Evolutionary conservation across 2,888 invertebrate species (phyloP).

Genomic region (Holacanthella duospinosa): DNA sequence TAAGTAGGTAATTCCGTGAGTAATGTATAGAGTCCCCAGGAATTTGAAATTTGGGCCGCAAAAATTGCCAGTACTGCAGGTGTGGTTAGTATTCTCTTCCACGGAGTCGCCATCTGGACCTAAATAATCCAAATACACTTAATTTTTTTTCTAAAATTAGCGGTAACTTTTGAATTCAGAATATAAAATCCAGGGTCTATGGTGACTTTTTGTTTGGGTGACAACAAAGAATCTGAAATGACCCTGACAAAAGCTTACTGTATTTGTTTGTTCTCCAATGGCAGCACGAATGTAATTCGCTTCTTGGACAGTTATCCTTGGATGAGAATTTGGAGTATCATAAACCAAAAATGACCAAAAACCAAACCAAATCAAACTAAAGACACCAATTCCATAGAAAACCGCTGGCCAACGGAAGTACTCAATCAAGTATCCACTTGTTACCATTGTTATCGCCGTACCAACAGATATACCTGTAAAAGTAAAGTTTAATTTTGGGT

Average conservation of each 20-base stretch:
- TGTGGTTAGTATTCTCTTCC: conserved; percentile 6
- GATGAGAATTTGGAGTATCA: conserved; percentile 62
- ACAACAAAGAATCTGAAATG: not conserved
- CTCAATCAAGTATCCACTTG: conserved; percentile 73
- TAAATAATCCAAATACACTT: not conserved
- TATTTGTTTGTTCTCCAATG: conserved; percentile 20
- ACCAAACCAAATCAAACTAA: conserved; percentile 70
- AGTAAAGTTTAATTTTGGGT: too few species aligned
- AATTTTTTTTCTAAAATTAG: not conserved
- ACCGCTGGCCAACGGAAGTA: conserved; percentile 77
- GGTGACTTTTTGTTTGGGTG: too few species aligned
- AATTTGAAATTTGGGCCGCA: not conserved
- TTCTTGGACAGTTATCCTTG: conserved; percentile 62
- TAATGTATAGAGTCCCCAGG: conserved; percentile 6
- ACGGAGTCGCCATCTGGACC: conserved; percentile 1
- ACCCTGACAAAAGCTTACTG: too few species aligned
- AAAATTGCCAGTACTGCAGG: conserved; percentile 1
- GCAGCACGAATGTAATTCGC: conserved; percentile 48
- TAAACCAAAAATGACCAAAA: conserved; percentile 66
- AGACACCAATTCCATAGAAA: conserved; percentile 66
- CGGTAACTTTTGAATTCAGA: not conserved
- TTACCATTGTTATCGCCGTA: conserved; percentile 71
- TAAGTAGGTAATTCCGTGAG: conserved; percentile 8
- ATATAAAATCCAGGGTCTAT: not conserved
- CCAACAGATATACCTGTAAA: conserved; percentile 48